phyloP scores from a whole-genome alignment of 2,888 invertebrate species.

The Adelphocoris suturalis region DNA sequence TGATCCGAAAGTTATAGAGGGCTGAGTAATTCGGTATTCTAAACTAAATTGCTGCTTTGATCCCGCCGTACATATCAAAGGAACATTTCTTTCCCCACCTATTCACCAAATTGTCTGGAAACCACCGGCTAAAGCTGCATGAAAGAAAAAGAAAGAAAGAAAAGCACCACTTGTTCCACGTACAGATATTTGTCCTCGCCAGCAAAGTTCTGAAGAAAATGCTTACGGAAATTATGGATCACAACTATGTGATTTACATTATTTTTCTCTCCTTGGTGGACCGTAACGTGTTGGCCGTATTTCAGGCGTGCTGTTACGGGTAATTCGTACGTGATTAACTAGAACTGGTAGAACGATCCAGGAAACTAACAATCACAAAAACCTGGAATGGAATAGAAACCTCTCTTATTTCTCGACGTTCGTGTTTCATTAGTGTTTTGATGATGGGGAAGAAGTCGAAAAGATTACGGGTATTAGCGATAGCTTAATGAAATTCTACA shows the following conservation, averaged over 20 bases:
- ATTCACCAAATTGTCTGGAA: not conserved
- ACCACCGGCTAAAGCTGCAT: not conserved
- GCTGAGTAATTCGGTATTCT: not conserved
- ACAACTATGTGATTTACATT: slow-evolving; percentile 2
- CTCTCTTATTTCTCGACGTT: not conserved
- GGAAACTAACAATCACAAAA: not conserved
- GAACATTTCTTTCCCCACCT: not conserved
- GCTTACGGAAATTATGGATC: slow-evolving; percentile 6
- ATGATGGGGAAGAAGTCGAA: too few relatives aligned
- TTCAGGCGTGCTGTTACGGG: not conserved
- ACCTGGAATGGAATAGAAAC: not conserved
- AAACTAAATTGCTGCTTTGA: not conserved
- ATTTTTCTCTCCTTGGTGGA: not conserved
- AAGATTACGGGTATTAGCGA: too few relatives aligned
- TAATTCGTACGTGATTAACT: not conserved
- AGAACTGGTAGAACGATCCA: not conserved
- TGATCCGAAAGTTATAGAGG: not conserved
- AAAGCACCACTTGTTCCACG: slow-evolving; percentile 18
- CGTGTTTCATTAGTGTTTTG: not conserved
- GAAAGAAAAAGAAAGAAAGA: not conserved
- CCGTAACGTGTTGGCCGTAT: not conserved
- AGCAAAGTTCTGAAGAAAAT: not conserved
- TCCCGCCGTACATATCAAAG: not conserved
- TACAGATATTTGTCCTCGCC: slow-evolving; percentile 28
- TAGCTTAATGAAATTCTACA: too few relatives aligned